Conservation (phyloP, 2,797 vertebrate species). For the Vireo griseus region DNA sequence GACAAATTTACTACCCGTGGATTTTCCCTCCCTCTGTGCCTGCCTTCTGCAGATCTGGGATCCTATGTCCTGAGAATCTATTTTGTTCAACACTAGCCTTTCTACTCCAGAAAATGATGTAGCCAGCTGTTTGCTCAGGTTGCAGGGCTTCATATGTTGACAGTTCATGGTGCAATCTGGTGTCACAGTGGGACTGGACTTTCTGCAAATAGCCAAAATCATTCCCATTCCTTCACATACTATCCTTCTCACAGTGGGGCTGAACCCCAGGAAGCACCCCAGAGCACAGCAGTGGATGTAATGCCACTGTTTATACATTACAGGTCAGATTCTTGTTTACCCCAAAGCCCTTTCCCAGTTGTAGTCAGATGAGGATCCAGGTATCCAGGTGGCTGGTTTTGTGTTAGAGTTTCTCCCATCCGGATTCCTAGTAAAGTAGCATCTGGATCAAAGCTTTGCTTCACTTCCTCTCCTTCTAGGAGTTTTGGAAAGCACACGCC, state of each 20-base stretch:
- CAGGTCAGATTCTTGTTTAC: not conserved
- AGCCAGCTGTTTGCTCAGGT: not conserved
- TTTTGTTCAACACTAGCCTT: not conserved
- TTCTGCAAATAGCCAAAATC: not conserved
- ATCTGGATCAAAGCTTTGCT: constrained; percentile 44
- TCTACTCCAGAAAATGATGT: not conserved
- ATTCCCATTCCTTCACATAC: not conserved
- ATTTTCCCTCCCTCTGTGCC: not conserved
- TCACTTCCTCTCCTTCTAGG: constrained; percentile 8
- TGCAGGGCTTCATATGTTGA: not conserved
- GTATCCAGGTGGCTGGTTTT: not conserved
- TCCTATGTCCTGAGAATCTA: not conserved
- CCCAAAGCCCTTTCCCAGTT: not conserved
- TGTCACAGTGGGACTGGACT: not conserved
- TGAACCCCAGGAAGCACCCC: not conserved
- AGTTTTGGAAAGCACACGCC: constrained; percentile 30
- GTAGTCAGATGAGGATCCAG: not conserved
- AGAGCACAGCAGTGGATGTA: not conserved
- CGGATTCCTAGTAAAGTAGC: constrained; percentile 33
- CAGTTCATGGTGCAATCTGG: not conserved
- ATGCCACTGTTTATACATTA: not conserved
- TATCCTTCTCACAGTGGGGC: not conserved
- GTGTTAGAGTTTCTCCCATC: constrained; percentile 40
- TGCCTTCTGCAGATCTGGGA: not conserved
- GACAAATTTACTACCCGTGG: not conserved